A percentile compares a stretch with the other conserved stretches of the same genome.
Evolutionary conservation across 2,888 invertebrate genomes (phyloP).

Genomic region (Tetrapedia diversipes): DNA sequence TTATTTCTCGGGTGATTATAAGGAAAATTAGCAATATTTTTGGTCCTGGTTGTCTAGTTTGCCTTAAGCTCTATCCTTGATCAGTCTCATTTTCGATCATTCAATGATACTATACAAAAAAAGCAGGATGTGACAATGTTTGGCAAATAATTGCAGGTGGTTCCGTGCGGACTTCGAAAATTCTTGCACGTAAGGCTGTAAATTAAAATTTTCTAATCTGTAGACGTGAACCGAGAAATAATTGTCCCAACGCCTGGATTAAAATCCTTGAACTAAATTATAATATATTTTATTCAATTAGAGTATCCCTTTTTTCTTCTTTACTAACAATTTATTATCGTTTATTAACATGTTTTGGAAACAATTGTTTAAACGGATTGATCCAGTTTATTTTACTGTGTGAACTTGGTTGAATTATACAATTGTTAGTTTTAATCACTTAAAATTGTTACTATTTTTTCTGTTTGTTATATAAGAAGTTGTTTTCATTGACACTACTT

Average conservation of each 20-base stretch:
- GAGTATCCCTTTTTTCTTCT: background rate
- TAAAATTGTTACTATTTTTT: background rate
- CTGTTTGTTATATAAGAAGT: too few relatives aligned
- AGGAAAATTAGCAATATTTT: too few relatives aligned
- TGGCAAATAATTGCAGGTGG: conserved; percentile 78
- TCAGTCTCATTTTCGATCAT: conserved; percentile 25
- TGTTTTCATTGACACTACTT: background rate
- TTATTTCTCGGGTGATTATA: too few relatives aligned
- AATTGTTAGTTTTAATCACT: conserved; percentile 7
- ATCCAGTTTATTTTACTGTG: conserved; percentile 1
- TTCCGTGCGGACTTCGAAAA: conserved; percentile 76
- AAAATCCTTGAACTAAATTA: conserved; percentile 39
- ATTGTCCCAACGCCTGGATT: conserved; percentile 40
- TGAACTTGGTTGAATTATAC: background rate
- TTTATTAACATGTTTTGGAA: too few relatives aligned
- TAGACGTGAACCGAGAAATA: conserved; percentile 41
- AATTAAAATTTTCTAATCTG: conserved; percentile 51
- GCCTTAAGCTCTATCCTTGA: conserved; percentile 17
- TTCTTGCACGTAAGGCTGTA: conserved; percentile 77
- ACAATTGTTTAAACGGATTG: background rate
- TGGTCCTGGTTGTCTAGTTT: too few relatives aligned
- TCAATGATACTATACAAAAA: background rate
- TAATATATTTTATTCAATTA: conserved; percentile 9
- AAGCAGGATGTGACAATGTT: conserved; percentile 55
- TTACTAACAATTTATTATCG: too few relatives aligned